Evolutionary conservation across 2,888 invertebrate species (phyloP), one percentile per base, ranked within the genome.

Genomic region (Drosophila buzzatii): DNA sequence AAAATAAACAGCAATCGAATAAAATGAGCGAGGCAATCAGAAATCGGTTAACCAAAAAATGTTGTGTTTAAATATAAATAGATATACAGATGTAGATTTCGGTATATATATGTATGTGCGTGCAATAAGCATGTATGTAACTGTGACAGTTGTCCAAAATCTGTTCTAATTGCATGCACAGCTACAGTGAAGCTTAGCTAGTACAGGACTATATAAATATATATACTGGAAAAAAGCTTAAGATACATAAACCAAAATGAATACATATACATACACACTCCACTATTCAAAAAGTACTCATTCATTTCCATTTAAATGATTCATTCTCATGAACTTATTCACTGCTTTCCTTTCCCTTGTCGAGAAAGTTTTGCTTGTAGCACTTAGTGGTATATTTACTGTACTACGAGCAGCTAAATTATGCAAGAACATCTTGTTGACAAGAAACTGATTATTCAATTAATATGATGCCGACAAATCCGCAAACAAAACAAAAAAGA

Each of bases 371-470:
- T n/a, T 10, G 16, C 16, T 53, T 16, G 39, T 37, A 10, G 35
- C 58, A 44, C 39, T 49, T 45, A 16, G 9, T 10, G 6, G 67
- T 23, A 23, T 37, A 45, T 62, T 70, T 59, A 74, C 69, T 83
- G 77, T 82, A 65, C 18, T 37, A 14, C 8, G n/a, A 8, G 41
- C 33, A 53, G 44, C 27, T 42, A 70, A 68, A 61, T 75, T 72
- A 81, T 80, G 79, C 82, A 63, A 69, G 64, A 83, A 81, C 82
- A 82, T 82, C 67, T 82, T 82, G 79, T 75, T 82, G 82, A 84
- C 84, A 84, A 84, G 76, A 42, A 78, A 81, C 81, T 82, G 85
- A 86, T 82, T 86, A 84, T 85, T 84, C 86, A 82, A 83, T 85
- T 85, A 85, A 85, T 80, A 77, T 60, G 64, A 70, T 59, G 68